Percentiles rank a stretch among this genome's conserved stretches.
Conservation (phyloP, 2,113 vertebrate genomes). For the Carlito syrichta region DNA sequence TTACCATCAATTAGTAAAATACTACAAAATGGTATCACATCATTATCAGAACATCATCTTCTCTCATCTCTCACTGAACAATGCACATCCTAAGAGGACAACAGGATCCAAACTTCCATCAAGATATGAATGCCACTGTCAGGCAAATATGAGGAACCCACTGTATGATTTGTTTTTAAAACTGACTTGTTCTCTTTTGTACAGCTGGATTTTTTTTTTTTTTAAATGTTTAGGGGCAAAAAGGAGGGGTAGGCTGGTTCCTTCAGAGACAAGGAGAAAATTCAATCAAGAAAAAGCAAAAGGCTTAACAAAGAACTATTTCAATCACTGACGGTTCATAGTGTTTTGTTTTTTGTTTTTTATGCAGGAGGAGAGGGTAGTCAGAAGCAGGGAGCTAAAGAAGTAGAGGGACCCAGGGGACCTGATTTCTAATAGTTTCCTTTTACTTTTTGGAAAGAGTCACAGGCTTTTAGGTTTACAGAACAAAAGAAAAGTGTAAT, state of each 20-base stretch:
- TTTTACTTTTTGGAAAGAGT: background rate
- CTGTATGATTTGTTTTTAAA: background rate
- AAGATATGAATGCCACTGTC: background rate
- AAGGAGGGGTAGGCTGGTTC: rapidly evolving
- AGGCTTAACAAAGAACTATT: constrained; percentile 2
- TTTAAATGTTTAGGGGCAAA: background rate
- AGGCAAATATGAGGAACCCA: background rate
- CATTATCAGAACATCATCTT: background rate
- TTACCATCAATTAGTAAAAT: background rate
- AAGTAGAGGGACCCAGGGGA: background rate
- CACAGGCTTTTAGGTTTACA: background rate
- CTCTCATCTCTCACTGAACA: background rate
- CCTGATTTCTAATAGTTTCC: background rate
- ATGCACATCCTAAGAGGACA: background rate
- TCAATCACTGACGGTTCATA: background rate
- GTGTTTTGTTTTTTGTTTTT: background rate
- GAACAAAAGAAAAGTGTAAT: background rate
- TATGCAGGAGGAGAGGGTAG: background rate
- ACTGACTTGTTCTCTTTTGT: background rate
- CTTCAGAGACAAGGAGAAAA: background rate
- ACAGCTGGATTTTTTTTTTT: background rate
- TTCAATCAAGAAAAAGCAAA: background rate
- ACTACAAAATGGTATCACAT: background rate
- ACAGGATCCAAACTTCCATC: background rate
- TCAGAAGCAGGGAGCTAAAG: background rate